Conservation (phyloP, 1,140 invertebrate species). For the Scaptodrosophila lebanonensis region DNA sequence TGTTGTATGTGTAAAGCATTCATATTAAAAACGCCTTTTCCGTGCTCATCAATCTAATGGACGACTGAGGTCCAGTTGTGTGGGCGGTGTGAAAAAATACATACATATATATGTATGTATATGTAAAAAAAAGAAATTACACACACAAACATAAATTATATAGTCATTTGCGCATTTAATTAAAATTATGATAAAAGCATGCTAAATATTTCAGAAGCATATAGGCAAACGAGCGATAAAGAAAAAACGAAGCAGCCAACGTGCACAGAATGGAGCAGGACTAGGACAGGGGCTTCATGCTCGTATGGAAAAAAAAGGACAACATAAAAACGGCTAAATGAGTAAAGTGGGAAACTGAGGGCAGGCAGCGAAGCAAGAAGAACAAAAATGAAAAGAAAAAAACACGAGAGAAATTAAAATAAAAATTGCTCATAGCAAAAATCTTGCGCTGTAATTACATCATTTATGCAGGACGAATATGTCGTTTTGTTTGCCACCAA, state of each 20-base stretch:
- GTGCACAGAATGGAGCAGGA: too few species aligned
- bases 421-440: conserved; percentile 75
- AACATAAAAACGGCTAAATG: conserved; percentile 42
- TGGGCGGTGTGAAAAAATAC: conserved; percentile 5
- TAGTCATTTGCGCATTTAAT: conserved; percentile 70
- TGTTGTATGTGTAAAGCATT: conserved; percentile 24
- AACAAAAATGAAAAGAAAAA: conserved; percentile 6
- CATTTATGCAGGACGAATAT: conserved; percentile 75
- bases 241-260: too few species aligned
- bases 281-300: too few species aligned
- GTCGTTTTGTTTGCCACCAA: conserved; percentile 58
- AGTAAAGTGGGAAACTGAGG: background rate
- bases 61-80: background rate
- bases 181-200: conserved; percentile 72
- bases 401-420: conserved; percentile 73
- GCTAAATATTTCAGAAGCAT: conserved; percentile 62
- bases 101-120: background rate
- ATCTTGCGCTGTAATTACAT: conserved; percentile 75
- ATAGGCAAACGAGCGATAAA: background rate
- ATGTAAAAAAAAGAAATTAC: background rate
- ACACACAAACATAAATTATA: conserved; percentile 51
- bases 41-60: conserved; percentile 37
- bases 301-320: conserved; percentile 30
- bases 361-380: background rate
- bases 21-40: background rate